Evolutionary conservation across 2,113 vertebrate species (phyloP).

Genomic region (Cichladusa arquata): DNA sequence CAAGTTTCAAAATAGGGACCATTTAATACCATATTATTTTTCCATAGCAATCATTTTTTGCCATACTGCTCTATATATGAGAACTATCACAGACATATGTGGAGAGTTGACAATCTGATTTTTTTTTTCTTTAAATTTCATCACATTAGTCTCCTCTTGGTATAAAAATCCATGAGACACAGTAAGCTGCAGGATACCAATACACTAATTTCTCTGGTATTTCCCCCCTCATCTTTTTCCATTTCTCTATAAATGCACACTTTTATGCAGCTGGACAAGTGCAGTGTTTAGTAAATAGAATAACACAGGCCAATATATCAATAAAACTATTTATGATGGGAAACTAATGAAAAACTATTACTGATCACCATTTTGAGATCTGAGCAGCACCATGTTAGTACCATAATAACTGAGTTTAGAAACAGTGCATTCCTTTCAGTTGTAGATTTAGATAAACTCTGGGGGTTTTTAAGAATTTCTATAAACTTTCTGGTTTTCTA

Average conservation of each 20-base stretch:
- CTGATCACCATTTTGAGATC: background rate
- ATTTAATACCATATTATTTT: background rate
- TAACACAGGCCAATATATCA: background rate
- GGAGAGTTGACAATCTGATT: background rate
- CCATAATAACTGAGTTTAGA: background rate
- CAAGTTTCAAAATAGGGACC: background rate
- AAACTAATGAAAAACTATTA: background rate
- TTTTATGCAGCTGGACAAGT: background rate
- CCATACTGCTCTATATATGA: background rate
- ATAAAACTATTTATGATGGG: background rate
- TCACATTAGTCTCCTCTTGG: background rate
- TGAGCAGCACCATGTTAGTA: background rate
- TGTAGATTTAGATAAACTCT: background rate
- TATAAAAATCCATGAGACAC: background rate
- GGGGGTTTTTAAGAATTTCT: background rate
- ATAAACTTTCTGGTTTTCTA: background rate
- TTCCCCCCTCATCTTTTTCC: background rate
- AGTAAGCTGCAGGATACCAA: background rate
- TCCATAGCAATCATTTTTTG: background rate
- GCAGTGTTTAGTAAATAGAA: background rate
- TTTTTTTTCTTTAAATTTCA: background rate
- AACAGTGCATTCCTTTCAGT: background rate
- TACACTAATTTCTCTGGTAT: background rate
- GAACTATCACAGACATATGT: background rate
- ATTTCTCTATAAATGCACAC: background rate